phyloP scores from a whole-genome alignment of 1,140 invertebrate genomes.

The Drosophila pseudoobscura region DNA sequence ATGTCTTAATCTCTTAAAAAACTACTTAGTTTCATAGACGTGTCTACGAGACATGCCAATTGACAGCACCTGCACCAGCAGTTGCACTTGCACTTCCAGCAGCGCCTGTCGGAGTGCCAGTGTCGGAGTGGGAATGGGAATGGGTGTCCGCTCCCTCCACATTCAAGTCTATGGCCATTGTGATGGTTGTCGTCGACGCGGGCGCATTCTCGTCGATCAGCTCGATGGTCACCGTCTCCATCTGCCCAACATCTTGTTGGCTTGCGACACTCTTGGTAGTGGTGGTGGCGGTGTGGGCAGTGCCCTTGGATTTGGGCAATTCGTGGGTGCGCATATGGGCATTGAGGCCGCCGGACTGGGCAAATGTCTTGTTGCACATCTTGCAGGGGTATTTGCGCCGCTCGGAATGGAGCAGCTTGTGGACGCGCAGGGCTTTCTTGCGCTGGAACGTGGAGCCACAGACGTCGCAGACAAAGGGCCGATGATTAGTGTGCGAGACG shows the following conservation, averaged over 20 bases:
- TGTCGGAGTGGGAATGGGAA: not conserved
- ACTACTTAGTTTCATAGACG: too few species aligned
- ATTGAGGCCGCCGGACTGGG: slow-evolving; percentile 85
- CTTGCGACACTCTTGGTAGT: not conserved
- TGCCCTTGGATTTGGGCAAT: slow-evolving; percentile 17
- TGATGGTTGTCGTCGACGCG: slow-evolving; percentile 25
- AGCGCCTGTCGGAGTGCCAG: too few species aligned
- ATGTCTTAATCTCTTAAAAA: too few species aligned
- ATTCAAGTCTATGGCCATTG: slow-evolving; percentile 37
- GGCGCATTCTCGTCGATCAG: slow-evolving; percentile 19
- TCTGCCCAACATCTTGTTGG: not conserved
- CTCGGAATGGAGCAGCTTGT: slow-evolving; percentile 83
- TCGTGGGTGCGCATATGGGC: slow-evolving; percentile 84
- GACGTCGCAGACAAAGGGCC: slow-evolving; percentile 84
- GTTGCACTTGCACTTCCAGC: too few species aligned
- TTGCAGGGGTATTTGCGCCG: slow-evolving; percentile 85
- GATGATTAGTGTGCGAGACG: slow-evolving; percentile 84
- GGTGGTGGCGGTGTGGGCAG: slow-evolving; percentile 3
- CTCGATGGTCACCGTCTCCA: slow-evolving; percentile 18
- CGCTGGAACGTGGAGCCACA: slow-evolving; percentile 82
- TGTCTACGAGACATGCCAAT: too few species aligned
- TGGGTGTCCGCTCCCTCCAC: slow-evolving; percentile 10
- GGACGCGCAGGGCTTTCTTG: slow-evolving; percentile 75
- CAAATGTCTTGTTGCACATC: slow-evolving; percentile 85
- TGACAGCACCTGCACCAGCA: too few species aligned